Conservation (phyloP, 2,797 vertebrate genomes). For the Oreonectes daqikongensis region DNA sequence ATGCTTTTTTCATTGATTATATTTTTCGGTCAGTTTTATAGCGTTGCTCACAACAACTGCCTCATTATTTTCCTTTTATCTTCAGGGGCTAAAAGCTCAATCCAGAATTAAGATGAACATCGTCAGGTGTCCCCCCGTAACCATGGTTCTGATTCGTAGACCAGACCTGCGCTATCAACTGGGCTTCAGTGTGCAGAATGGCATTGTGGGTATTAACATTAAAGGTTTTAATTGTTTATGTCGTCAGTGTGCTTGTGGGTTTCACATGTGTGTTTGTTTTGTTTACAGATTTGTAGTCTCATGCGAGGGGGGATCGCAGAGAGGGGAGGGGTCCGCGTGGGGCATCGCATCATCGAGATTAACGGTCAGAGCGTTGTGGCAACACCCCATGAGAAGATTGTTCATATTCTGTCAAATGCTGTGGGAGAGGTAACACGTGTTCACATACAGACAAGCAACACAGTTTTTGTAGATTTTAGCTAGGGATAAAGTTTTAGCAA, state of each 20-base stretch:
- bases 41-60: too few relatives aligned
- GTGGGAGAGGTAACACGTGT: conserved; percentile 86
- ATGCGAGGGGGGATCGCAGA: conserved; percentile 97
- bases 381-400: conserved; percentile 97
- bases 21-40: too few relatives aligned
- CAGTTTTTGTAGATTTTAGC: too few relatives aligned
- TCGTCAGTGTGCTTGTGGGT: neutral
- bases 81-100: conserved; percentile 92
- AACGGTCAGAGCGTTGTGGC: conserved; percentile 95
- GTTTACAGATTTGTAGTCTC: conserved; percentile 91
- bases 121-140: conserved; percentile 93
- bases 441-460: too few relatives aligned
- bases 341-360: conserved; percentile 97
- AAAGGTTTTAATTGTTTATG: neutral
- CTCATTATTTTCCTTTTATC: conserved; percentile 9
- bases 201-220: conserved; percentile 84
- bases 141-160: conserved; percentile 92
- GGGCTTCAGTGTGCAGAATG: conserved; percentile 97
- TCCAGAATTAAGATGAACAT: conserved; percentile 94
- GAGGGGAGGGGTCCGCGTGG: conserved; percentile 91
- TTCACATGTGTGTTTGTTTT: neutral
- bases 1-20: too few relatives aligned
- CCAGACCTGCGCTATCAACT: conserved; percentile 94
- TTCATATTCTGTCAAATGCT: conserved; percentile 94
- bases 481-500: too few relatives aligned